Base-by-base conservation (phyloP, 2,888 invertebrate species). In the Ectropis crepuscularia region DNA sequence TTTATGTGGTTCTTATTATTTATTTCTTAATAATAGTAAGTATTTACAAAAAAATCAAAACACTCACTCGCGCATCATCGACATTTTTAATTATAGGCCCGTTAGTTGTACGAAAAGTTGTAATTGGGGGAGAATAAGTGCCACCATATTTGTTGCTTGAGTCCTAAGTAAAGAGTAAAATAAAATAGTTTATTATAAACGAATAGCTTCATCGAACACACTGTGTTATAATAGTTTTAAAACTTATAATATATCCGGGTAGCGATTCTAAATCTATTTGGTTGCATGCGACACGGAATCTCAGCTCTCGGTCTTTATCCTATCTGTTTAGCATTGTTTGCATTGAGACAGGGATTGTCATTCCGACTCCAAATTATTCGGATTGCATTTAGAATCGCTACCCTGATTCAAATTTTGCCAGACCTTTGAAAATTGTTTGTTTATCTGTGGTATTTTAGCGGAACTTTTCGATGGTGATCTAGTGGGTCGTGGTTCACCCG, bases 41-140 rank as follows among this genome's bases (percentile, higher is more conserved):
- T 43, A 6, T 6, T 7, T 10, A 5, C 11, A 38, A 5, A 12
- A n/a, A 7, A 37, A 4, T 48, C n/a, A 58, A 47, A 43, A 48
- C 41, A 66, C 71, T 75, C 73, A 89, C 91, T 75, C 79, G 85
- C 16, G 88, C 89, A 68, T 90, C 91, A 66, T 81, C 79, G 12
- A 89, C 81, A 42, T 79, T 86, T 79, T 81, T 88, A 47, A 88
- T 85, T 0, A 83, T 67, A 37, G 86, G 87, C 36, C 79, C 80
- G 73, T 87, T 86, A 42, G 82, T 80, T 39, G 86, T 80, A n/a
- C 83, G 77, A 64, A 83, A 87, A 11, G 85, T 80, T 39, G 87
- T 80, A 39, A 85, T 70, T 39, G 61, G 48, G 28, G 70, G 65
- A 16, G 60, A 12, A 36, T 57, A 65, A 46, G n/a, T 11, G 43